Percentiles rank a stretch among this genome's conserved stretches.
phyloP scores from a whole-genome alignment of 2,888 invertebrate species.

The Leptinotarsa haldemani region DNA sequence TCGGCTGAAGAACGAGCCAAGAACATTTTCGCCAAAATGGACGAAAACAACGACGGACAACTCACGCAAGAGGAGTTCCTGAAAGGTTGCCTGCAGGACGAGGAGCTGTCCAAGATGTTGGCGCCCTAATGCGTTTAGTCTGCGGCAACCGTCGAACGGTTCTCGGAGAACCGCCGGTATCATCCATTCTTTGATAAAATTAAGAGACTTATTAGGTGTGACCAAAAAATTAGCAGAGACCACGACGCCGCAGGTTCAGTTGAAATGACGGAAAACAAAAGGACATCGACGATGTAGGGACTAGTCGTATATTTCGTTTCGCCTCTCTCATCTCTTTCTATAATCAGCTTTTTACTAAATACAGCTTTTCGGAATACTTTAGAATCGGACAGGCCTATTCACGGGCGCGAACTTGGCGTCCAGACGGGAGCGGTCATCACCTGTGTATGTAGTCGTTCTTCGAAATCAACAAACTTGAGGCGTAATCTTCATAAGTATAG shows the following conservation, averaged over 20 bases:
- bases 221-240: constrained; percentile 22
- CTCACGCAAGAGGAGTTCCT: constrained; percentile 98
- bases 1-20: constrained; percentile 98
- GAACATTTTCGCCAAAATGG: constrained; percentile 99
- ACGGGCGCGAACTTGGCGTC: neutral
- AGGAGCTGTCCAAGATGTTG: constrained; percentile 94
- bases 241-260: constrained; percentile 39
- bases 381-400: constrained; percentile 39
- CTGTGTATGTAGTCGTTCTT: neutral
- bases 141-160: constrained; percentile 17
- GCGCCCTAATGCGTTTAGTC: constrained; percentile 78
- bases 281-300: constrained; percentile 40
- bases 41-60: constrained; percentile 98
- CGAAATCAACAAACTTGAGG: constrained; percentile 3
- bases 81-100: constrained; percentile 96
- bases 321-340: constrained; percentile 30
- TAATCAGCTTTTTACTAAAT: constrained; percentile 38
- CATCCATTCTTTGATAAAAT: constrained; percentile 18
- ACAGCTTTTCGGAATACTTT: constrained; percentile 34
- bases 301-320: constrained; percentile 37
- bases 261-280: constrained; percentile 28
- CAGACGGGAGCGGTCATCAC: constrained; percentile 2
- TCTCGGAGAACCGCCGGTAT: constrained; percentile 16
- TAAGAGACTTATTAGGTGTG: constrained; percentile 30
- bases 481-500: neutral